These are phyloP conservation scores for Lordiphosa fenestrarum DNA, from an alignment of 2,888 invertebrate species.

Conservation along the genomic window DNA sequence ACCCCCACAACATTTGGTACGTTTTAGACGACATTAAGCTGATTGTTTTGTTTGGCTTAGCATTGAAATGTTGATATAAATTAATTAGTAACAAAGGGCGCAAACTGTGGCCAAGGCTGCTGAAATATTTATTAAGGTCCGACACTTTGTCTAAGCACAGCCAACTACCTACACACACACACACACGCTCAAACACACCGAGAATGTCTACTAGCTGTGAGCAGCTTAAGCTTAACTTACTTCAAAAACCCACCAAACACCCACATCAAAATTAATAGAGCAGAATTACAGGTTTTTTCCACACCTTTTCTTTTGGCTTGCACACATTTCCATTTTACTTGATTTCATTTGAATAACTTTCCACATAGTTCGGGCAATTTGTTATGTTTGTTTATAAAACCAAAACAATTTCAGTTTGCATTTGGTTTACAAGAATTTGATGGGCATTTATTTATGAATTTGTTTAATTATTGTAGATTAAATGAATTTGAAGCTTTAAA, in stretches of 20 bases:
- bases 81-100: slow-evolving; percentile 65
- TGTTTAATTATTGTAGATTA: neutral
- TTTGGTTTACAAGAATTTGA: no score
- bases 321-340: no score
- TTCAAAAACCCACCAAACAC: slow-evolving; percentile 24
- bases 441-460: neutral
- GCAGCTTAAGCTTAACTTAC: slow-evolving; percentile 12
- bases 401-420: slow-evolving; percentile 1
- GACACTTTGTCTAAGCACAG: slow-evolving; percentile 25
- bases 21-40: slow-evolving; percentile 66
- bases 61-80: slow-evolving; percentile 75
- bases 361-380: no score
- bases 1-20: slow-evolving; percentile 3
- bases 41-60: slow-evolving; percentile 73
- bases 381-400: no score
- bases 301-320: neutral
- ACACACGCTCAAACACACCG: slow-evolving; percentile 6
- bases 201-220: slow-evolving; percentile 12
- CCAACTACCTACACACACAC: slow-evolving; percentile 10
- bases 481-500: neutral
- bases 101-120: slow-evolving; percentile 24
- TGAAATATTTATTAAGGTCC: slow-evolving; percentile 45
- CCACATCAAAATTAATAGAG: slow-evolving; percentile 45
- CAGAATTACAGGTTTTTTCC: slow-evolving; percentile 23
- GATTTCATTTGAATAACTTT: no score